phyloP scores from a whole-genome alignment of 92 coral and sea anemone genomes.

The Phenganax subtilis region DNA sequence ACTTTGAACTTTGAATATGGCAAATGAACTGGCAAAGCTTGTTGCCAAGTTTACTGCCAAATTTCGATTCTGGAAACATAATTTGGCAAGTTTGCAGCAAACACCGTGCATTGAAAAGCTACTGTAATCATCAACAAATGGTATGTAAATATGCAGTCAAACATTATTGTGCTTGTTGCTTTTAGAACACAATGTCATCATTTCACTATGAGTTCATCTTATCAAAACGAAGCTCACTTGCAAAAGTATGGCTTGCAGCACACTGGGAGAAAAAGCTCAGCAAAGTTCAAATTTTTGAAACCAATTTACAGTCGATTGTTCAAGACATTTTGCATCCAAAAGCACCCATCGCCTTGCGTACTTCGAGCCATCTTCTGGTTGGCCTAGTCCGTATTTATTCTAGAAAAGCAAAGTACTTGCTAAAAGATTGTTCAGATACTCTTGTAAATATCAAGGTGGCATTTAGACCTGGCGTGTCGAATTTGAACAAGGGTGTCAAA shows the following conservation, averaged over 20 bases:
- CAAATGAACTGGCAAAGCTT: too few species aligned
- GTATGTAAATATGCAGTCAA: too few species aligned
- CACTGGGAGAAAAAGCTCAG: slow-evolving; percentile 98
- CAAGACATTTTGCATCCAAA: slow-evolving; percentile 88
- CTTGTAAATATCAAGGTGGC: slow-evolving; percentile 97
- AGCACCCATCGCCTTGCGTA: slow-evolving; percentile 86
- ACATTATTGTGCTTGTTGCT: neutral
- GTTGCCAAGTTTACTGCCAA: too few species aligned
- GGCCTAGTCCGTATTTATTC: slow-evolving; percentile 97
- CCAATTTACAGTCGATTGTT: slow-evolving; percentile 87
- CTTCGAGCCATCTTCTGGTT: slow-evolving; percentile 89
- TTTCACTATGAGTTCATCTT: slow-evolving; percentile 88
- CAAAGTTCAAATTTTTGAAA: slow-evolving; percentile 87
- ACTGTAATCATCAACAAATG: too few species aligned
- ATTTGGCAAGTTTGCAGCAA: too few species aligned
- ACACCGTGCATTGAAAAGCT: too few species aligned
- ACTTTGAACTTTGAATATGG: too few species aligned
- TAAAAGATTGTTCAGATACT: slow-evolving; percentile 95
- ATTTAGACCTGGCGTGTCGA: slow-evolving; percentile 79
- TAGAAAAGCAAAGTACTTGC: slow-evolving; percentile 84
- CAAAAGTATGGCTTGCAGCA: slow-evolving; percentile 98
- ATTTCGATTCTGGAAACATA: too few species aligned
- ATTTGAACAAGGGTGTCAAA: slow-evolving; percentile 48
- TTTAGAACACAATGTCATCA: slow-evolving; percentile 34
- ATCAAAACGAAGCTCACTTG: slow-evolving; percentile 93